Conservation (phyloP, 2,113 vertebrate genomes). For the Sphyrna mokarran region DNA sequence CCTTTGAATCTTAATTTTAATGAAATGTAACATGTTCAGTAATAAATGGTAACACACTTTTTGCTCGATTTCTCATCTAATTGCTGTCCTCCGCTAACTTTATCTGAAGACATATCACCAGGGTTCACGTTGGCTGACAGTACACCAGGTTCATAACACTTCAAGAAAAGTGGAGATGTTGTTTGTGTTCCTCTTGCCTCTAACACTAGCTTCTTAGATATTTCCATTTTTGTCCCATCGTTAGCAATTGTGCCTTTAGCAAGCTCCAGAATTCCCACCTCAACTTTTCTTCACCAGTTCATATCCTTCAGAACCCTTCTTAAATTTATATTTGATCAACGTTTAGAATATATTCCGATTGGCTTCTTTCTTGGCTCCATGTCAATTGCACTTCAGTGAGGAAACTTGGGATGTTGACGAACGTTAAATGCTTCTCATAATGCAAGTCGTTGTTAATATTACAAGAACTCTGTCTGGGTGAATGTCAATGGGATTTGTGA, state of each 20-base stretch:
- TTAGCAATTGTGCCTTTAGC: background rate
- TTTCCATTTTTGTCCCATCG: background rate
- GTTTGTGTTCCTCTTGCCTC: background rate
- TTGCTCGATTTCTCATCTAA: background rate
- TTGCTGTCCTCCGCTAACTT: too few species aligned
- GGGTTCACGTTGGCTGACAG: background rate
- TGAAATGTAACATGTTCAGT: background rate
- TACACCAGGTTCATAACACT: background rate
- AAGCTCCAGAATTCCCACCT: background rate
- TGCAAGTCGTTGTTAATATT: background rate
- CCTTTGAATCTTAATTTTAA: background rate
- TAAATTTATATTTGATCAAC: background rate
- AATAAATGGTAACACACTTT: background rate
- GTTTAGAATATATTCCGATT: background rate
- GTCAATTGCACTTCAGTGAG: background rate
- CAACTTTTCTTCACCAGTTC: background rate
- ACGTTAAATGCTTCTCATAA: background rate
- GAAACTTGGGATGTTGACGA: background rate
- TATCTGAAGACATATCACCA: background rate
- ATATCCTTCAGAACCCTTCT: background rate
- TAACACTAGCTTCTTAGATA: too few species aligned
- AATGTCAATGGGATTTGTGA: background rate
- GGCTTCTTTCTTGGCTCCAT: background rate
- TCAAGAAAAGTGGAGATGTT: background rate
- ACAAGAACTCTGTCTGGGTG: background rate